phyloP scores from a whole-genome alignment of 2,113 vertebrate species.

The Dendropsophus ebraccatus region DNA sequence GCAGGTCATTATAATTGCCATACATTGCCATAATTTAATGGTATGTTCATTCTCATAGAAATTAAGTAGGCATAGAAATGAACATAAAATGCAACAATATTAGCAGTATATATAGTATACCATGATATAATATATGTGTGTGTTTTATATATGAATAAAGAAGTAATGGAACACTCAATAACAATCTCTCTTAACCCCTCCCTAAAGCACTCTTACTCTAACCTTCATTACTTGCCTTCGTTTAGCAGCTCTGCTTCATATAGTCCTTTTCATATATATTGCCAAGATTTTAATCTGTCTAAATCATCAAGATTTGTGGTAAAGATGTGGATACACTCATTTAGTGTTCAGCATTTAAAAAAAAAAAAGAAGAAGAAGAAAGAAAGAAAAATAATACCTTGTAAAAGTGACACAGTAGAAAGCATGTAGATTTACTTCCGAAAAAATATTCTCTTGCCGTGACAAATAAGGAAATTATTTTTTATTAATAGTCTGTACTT shows the following conservation, averaged over 20 bases:
- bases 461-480: constrained; percentile 49
- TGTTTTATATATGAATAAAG: neutral
- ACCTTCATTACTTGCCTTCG: neutral
- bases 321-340: neutral
- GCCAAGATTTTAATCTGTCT: constrained; percentile 28
- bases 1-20: neutral
- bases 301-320: constrained; percentile 11
- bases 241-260: neutral
- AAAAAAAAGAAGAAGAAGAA: neutral
- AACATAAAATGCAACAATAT: neutral
- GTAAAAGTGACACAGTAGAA: constrained; percentile 8
- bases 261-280: neutral
- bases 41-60: neutral
- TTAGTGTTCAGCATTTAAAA: constrained; percentile 3
- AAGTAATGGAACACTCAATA: neutral
- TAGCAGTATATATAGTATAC: neutral
- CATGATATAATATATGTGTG: no score
- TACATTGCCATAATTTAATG: neutral
- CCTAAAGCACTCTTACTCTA: neutral
- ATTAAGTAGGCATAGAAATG: neutral
- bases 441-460: constrained; percentile 42
- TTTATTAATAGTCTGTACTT: constrained; percentile 51
- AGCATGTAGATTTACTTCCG: constrained; percentile 48
- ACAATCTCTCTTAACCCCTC: neutral
- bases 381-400: neutral